These are phyloP conservation scores for Sebastes aleutianus DNA, from an alignment of 2,797 vertebrate genomes.

Conservation along the genomic window DNA sequence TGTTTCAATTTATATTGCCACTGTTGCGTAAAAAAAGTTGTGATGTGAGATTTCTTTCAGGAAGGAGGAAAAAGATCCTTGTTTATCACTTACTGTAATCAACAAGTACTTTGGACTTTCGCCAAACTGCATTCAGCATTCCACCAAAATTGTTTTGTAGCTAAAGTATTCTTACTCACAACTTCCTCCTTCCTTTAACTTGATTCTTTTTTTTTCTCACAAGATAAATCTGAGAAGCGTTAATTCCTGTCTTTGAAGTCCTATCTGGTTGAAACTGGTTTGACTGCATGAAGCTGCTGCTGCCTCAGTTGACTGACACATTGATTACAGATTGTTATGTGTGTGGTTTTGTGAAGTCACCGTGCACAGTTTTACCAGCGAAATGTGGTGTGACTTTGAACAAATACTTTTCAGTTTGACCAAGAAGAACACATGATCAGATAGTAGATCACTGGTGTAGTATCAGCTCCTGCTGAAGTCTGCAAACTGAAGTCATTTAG, in stretches of 20 bases:
- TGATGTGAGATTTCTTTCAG: background rate
- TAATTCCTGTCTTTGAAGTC: too few relatives aligned
- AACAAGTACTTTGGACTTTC: background rate
- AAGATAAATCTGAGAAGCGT: too few relatives aligned
- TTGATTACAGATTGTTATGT: background rate
- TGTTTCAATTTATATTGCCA: background rate
- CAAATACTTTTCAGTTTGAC: background rate
- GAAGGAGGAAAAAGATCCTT: background rate
- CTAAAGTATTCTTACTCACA: background rate
- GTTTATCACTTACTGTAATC: background rate
- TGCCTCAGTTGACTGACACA: background rate
- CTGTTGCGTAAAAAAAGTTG: background rate
- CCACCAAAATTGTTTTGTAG: background rate
- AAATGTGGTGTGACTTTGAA: background rate
- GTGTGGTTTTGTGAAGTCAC: background rate
- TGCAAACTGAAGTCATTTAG: background rate
- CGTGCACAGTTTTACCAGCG: background rate
- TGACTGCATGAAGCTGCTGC: background rate
- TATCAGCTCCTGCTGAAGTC: background rate
- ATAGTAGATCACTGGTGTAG: background rate
- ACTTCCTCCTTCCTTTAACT: background rate
- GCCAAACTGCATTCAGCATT: background rate
- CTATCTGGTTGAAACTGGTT: background rate
- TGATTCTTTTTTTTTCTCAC: too few relatives aligned
- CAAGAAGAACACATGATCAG: background rate